phyloP scores from a whole-genome alignment of 1,140 invertebrate genomes.

The Drosophila elegans region DNA sequence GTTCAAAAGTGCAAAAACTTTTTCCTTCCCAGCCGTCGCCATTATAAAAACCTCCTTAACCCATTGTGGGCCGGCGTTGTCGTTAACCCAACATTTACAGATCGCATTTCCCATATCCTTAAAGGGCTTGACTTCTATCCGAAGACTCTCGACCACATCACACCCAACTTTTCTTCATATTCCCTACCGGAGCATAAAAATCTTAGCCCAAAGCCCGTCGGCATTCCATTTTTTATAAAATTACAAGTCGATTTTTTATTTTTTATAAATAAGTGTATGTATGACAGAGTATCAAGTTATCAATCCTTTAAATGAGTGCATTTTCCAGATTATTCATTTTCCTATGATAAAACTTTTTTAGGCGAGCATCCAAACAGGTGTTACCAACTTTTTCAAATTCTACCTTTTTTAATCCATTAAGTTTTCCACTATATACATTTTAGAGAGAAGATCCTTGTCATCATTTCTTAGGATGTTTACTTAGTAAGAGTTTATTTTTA shows the following conservation, averaged over 20 bases:
- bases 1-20: slow-evolving; percentile 74
- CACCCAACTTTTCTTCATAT: neutral
- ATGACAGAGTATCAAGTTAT: too few relatives aligned
- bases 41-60: slow-evolving; percentile 38
- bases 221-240: neutral
- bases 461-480: too few relatives aligned
- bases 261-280: neutral
- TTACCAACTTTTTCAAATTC: neutral
- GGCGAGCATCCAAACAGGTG: neutral
- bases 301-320: neutral
- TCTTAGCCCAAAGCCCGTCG: neutral
- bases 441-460: too few relatives aligned
- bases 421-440: too few relatives aligned
- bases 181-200: neutral
- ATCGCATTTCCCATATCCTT: slow-evolving; percentile 7
- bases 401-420: neutral
- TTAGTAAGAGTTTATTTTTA: too few relatives aligned
- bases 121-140: neutral
- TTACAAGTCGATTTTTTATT: neutral
- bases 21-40: slow-evolving; percentile 41
- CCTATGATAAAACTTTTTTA: too few relatives aligned
- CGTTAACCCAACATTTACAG: neutral
- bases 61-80: slow-evolving; percentile 12
- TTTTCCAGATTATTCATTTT: neutral
- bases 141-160: neutral